These are phyloP conservation scores for Poecilus cupreus DNA, from an alignment of 2,888 invertebrate genomes.

Conservation along the genomic window DNA sequence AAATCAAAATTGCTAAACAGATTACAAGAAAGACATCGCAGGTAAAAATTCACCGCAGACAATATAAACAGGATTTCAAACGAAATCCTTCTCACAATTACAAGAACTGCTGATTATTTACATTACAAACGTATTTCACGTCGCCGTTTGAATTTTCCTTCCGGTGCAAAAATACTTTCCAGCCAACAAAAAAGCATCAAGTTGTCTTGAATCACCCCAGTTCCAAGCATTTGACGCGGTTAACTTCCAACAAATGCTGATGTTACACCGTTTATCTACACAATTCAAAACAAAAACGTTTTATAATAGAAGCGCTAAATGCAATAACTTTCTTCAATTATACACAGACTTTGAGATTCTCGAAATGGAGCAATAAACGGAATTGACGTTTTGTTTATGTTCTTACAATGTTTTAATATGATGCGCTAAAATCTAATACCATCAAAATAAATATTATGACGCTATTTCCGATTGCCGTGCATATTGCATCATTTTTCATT, in stretches of 20 bases:
- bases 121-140: constrained; percentile 9
- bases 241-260: not conserved
- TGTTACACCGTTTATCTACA: constrained; percentile 3
- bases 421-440: not conserved
- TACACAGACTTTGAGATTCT: not conserved
- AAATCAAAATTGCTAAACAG: not conserved
- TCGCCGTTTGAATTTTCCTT: constrained; percentile 2
- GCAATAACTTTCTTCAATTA: constrained; percentile 21
- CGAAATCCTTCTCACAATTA: constrained; percentile 13
- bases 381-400: constrained; percentile 7
- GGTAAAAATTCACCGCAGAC: not conserved
- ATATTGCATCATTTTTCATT: too few species aligned
- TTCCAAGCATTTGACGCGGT: not conserved
- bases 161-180: constrained; percentile 12
- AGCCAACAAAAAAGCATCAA: not conserved
- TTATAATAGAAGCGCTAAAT: not conserved
- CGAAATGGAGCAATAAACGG: constrained; percentile 23
- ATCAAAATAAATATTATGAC: constrained; percentile 20
- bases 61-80: constrained; percentile 9
- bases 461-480: not conserved
- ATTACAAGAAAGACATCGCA: not conserved
- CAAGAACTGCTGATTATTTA: constrained; percentile 13
- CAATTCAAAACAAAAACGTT: constrained; percentile 13
- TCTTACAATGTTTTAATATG: not conserved
- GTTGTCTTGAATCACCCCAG: not conserved